Percentiles rank a stretch among this genome's conserved stretches.
These are phyloP conservation scores for Austrolebias charrua DNA, from an alignment of 2,797 vertebrate genomes.

Conservation along the genomic window DNA sequence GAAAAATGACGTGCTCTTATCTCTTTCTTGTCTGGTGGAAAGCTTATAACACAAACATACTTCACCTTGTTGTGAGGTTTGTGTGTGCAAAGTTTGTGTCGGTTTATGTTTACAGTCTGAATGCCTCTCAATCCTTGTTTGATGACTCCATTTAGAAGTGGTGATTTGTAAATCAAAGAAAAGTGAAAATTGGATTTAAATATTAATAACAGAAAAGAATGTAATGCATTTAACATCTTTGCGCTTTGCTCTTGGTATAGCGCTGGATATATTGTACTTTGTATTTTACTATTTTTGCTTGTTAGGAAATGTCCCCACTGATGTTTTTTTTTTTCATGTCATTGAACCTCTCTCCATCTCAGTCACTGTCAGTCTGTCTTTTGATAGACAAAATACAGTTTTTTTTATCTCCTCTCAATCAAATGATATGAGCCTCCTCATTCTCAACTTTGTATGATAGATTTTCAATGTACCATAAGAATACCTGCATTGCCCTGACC, in stretches of 20 bases:
- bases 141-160: neutral
- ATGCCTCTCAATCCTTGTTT: constrained; percentile 2
- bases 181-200: constrained; percentile 1
- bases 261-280: constrained; percentile 11
- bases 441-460: constrained; percentile 55
- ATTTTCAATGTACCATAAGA: constrained; percentile 31
- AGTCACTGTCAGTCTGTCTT: constrained; percentile 40
- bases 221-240: neutral
- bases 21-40: constrained; percentile 52
- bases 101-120: constrained; percentile 15
- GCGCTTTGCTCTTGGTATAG: neutral
- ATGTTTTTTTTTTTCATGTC: constrained; percentile 25
- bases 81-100: constrained; percentile 8
- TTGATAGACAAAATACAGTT: constrained; percentile 43
- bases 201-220: constrained; percentile 1
- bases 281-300: constrained; percentile 21
- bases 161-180: constrained; percentile 13
- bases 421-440: constrained; percentile 40
- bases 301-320: constrained; percentile 14
- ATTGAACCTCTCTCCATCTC: constrained; percentile 10
- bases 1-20: constrained; percentile 67
- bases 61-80: constrained; percentile 23
- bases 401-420: constrained; percentile 50
- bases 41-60: constrained; percentile 54
- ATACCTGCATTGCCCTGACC: constrained; percentile 21